These are phyloP conservation scores for Cyclargus thomasi DNA, from an alignment of 1,140 invertebrate species.

Conservation along the genomic window DNA sequence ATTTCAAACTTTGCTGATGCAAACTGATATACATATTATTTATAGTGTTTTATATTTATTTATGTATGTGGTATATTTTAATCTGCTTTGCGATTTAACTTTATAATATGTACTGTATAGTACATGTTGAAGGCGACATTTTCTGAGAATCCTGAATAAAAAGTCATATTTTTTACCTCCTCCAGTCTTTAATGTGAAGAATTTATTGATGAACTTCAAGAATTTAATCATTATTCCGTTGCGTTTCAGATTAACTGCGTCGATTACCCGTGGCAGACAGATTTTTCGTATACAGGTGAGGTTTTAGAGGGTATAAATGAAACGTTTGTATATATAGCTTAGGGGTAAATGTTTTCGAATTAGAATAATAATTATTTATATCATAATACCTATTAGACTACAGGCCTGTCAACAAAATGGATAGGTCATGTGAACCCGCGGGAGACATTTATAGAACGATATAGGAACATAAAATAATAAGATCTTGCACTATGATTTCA, in stretches of 20 bases:
- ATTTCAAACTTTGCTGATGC: not conserved
- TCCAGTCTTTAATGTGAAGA: not conserved
- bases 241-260: conserved; percentile 56
- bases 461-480: too few species aligned
- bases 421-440: too few species aligned
- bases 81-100: not conserved
- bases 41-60: not conserved
- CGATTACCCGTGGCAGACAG: conserved; percentile 35
- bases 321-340: too few species aligned
- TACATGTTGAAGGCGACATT: not conserved
- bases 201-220: too few species aligned
- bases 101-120: not conserved
- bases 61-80: not conserved
- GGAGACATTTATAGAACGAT: too few species aligned
- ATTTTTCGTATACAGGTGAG: not conserved
- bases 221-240: conserved; percentile 17
- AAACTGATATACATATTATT: not conserved
- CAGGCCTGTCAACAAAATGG: too few species aligned
- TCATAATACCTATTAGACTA: too few species aligned
- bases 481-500: too few species aligned
- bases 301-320: too few species aligned
- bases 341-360: too few species aligned
- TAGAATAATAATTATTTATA: too few species aligned
- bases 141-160: not conserved
- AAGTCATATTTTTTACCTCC: not conserved